These are phyloP conservation scores for Brachirus orientalis DNA, from an alignment of 2,113 vertebrate genomes.

Conservation along the genomic window DNA sequence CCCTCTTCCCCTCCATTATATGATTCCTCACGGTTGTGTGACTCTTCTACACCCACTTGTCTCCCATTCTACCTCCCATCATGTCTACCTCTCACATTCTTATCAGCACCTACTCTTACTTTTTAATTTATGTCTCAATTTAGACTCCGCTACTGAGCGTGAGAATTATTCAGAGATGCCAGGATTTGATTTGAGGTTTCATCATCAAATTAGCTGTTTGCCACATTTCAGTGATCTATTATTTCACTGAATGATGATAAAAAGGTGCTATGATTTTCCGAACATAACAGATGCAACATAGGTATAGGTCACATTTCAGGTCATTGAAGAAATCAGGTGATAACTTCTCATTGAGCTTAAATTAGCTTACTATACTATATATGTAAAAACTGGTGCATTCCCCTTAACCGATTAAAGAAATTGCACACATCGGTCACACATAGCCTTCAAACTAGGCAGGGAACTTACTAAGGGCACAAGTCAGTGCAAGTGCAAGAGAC, in stretches of 20 bases:
- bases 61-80: slow-evolving; percentile 47
- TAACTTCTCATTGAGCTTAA: neutral
- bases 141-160: slow-evolving; percentile 24
- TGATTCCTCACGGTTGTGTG: slow-evolving; percentile 66
- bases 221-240: slow-evolving; percentile 36
- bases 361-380: neutral
- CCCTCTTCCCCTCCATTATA: slow-evolving; percentile 71
- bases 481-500: no score
- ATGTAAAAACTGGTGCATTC: no score
- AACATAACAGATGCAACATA: slow-evolving; percentile 26
- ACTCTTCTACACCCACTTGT: slow-evolving; percentile 62
- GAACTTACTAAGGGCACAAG: no score
- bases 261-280: slow-evolving; percentile 39
- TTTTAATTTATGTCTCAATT: slow-evolving; percentile 37
- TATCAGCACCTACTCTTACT: slow-evolving; percentile 37
- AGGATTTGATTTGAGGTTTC: slow-evolving; percentile 50
- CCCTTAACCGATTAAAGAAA: no score
- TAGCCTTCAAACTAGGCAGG: no score
- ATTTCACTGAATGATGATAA: slow-evolving; percentile 40
- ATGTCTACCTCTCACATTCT: slow-evolving; percentile 50
- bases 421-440: no score
- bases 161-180: slow-evolving; percentile 22
- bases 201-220: slow-evolving; percentile 55
- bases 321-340: neutral
- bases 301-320: slow-evolving; percentile 12